Conservation (phyloP, 2,888 invertebrate genomes). For the Synergus japonicus region DNA sequence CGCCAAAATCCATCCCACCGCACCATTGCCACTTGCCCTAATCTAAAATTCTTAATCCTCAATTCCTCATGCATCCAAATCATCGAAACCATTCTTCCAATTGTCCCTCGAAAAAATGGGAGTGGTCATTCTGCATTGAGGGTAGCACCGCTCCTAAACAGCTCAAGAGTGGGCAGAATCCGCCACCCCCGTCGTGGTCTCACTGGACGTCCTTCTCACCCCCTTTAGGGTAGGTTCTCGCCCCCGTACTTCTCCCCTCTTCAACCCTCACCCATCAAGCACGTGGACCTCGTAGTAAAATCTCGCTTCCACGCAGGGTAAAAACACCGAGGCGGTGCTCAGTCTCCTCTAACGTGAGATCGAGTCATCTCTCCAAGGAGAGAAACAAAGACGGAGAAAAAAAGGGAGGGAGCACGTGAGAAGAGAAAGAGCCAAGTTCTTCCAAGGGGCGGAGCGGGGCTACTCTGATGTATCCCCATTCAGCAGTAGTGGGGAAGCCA, state of each 20-base stretch:
- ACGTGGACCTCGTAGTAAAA: slow-evolving; percentile 52
- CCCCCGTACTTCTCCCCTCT: neutral
- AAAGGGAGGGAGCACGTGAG: slow-evolving; percentile 34
- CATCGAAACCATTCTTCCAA: slow-evolving; percentile 19
- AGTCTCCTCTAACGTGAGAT: neutral
- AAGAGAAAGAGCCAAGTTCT: slow-evolving; percentile 51
- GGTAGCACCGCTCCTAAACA: slow-evolving; percentile 8
- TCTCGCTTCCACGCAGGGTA: slow-evolving; percentile 58
- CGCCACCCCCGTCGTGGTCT: slow-evolving; percentile 46
- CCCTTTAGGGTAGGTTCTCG: slow-evolving; percentile 7
- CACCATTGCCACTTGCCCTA: slow-evolving; percentile 16
- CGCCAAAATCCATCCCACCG: slow-evolving; percentile 27
- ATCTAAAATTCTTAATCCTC: slow-evolving; percentile 4
- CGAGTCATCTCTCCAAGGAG: slow-evolving; percentile 39
- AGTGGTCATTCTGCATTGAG: slow-evolving; percentile 50
- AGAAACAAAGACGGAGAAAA: slow-evolving; percentile 53
- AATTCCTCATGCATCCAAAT: slow-evolving; percentile 26
- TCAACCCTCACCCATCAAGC: slow-evolving; percentile 26
- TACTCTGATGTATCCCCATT: slow-evolving; percentile 48
- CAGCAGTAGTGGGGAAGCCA: slow-evolving; percentile 40
- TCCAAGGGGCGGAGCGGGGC: slow-evolving; percentile 55
- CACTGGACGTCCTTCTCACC: slow-evolving; percentile 21
- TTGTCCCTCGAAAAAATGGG: slow-evolving; percentile 50
- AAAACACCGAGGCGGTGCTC: slow-evolving; percentile 56
- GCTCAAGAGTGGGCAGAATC: slow-evolving; percentile 12